Percentiles rank a stretch among this genome's conserved stretches.
Evolutionary conservation across 2,113 vertebrate species (phyloP).

Genomic region (Bombycilla garrulus): DNA sequence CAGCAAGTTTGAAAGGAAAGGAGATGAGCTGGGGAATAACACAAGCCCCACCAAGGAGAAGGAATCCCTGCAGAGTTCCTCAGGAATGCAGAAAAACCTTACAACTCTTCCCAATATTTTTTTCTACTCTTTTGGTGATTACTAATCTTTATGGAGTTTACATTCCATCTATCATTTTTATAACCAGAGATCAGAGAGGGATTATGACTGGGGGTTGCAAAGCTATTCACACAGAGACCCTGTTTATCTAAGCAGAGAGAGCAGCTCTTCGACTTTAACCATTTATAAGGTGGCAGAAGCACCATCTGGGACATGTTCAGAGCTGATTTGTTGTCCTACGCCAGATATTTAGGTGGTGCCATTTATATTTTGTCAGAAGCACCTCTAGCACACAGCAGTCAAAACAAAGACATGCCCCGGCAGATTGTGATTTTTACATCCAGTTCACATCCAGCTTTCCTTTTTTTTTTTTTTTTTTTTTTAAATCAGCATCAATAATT

Average conservation of each 20-base stretch:
- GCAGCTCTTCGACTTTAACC: constrained; percentile 14
- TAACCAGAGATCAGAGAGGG: constrained; percentile 49
- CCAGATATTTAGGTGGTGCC: not conserved
- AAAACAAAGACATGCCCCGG: not conserved
- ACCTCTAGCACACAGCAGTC: not conserved
- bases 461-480: not conserved
- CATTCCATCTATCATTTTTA: constrained; percentile 64
- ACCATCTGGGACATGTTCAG: not conserved
- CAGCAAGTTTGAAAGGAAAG: not conserved
- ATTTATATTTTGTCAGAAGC: not conserved
- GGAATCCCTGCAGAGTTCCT: constrained; percentile 22
- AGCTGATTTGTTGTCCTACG: not conserved
- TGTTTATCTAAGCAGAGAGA: constrained; percentile 46
- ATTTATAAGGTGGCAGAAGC: not conserved
- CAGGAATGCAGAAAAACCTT: constrained; percentile 44
- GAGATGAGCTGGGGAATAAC: not conserved
- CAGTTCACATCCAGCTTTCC: not conserved
- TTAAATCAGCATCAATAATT: not conserved
- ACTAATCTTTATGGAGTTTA: constrained; percentile 60
- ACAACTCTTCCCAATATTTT: constrained; percentile 10
- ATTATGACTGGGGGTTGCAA: constrained; percentile 22
- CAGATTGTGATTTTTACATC: not conserved
- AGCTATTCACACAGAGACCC: constrained; percentile 20
- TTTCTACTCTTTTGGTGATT: not conserved
- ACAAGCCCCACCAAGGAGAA: not conserved